Evolutionary conservation across 1,140 invertebrate species (phyloP).

Genomic region (Nasonia longicornis): DNA sequence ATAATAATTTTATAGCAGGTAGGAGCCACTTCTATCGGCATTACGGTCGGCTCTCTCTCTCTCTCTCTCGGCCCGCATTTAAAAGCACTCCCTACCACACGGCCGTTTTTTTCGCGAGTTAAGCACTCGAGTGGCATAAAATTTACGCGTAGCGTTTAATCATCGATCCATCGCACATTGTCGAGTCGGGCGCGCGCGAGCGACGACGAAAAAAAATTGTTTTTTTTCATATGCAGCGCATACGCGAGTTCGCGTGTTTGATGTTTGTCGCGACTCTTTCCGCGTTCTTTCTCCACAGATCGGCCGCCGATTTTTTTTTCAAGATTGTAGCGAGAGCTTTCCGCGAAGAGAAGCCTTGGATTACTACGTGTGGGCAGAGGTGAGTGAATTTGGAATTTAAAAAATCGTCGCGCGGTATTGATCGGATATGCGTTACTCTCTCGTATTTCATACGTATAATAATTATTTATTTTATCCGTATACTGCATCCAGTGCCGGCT

Average conservation of each 20-base stretch:
- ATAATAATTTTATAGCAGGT: neutral
- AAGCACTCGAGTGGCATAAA: conserved; percentile 35
- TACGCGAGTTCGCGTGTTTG: neutral
- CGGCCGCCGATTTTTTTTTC: neutral
- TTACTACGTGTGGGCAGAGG: neutral
- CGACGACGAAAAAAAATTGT: neutral
- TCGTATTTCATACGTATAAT: conserved; percentile 3
- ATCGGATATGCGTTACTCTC: neutral
- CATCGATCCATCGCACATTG: conserved; percentile 22
- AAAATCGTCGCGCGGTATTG: neutral
- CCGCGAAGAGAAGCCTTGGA: neutral
- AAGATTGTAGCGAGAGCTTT: neutral
- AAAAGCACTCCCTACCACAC: conserved; percentile 27
- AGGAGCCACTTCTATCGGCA: conserved; percentile 8
- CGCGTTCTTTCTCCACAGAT: neutral
- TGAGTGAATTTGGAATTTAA: neutral
- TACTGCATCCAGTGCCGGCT: neutral
- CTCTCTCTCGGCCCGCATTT: conserved; percentile 5
- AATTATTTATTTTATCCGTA: conserved; percentile 28
- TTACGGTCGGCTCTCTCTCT: conserved; percentile 1
- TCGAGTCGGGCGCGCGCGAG: neutral
- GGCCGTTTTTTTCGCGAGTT: conserved; percentile 15
- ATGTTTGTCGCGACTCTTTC: neutral
- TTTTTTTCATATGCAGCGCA: neutral
- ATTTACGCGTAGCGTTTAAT: conserved; percentile 33